These are phyloP conservation scores for Perithous albicinctus DNA, from an alignment of 2,888 invertebrate species.

Conservation along the genomic window DNA sequence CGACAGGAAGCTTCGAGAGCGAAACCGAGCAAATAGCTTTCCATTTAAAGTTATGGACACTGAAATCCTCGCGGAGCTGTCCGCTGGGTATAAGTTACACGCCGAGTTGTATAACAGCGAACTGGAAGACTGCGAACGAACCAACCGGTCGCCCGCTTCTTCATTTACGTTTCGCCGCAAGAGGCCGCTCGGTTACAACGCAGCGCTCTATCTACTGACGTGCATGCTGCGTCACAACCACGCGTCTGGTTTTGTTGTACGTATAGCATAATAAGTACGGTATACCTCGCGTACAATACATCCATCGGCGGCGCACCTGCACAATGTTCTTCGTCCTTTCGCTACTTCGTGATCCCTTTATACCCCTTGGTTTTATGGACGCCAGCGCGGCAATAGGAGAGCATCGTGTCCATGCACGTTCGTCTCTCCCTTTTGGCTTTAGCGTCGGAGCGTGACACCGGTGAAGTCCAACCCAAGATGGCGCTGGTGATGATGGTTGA, in stretches of 20 bases:
- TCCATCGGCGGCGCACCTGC: slow-evolving; percentile 45
- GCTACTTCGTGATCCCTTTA: slow-evolving; percentile 66
- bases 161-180: slow-evolving; percentile 63
- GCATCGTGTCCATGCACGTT: slow-evolving; percentile 64
- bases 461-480: slow-evolving; percentile 10
- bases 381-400: slow-evolving; percentile 15
- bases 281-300: slow-evolving; percentile 4
- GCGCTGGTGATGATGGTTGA: not conserved
- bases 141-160: slow-evolving; percentile 52
- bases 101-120: slow-evolving; percentile 37
- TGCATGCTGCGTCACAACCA: slow-evolving; percentile 48
- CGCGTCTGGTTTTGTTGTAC: not conserved
- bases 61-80: slow-evolving; percentile 59
- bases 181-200: no score
- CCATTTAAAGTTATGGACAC: slow-evolving; percentile 67
- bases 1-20: slow-evolving; percentile 13
- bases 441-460: slow-evolving; percentile 69
- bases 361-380: slow-evolving; percentile 63
- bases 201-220: slow-evolving; percentile 12
- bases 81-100: slow-evolving; percentile 58
- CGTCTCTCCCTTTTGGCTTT: slow-evolving; percentile 67
- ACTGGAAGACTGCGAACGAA: not conserved
- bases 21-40: slow-evolving; percentile 63
- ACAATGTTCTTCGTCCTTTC: slow-evolving; percentile 23
- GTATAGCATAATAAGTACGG: no score